A percentile compares a stretch with the other conserved stretches of the same genome.
Evolutionary conservation across 2,113 vertebrate species (phyloP).

Genomic region (Notarius quadriscutis): DNA sequence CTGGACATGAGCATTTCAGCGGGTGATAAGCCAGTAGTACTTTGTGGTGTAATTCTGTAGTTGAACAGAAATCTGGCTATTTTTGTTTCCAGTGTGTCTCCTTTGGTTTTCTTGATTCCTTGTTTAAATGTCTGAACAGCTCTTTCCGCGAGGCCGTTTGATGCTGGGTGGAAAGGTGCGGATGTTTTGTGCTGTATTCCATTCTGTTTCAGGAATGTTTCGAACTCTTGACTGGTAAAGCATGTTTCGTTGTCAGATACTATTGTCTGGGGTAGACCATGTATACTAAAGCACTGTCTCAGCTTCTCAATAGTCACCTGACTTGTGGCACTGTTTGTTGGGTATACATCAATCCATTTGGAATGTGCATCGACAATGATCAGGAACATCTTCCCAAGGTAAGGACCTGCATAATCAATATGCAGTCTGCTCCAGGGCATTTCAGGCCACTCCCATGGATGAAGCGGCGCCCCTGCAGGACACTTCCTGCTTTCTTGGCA

Average conservation of each 20-base stretch:
- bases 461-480: conserved; percentile 6
- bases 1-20: conserved; percentile 35
- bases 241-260: conserved; percentile 35
- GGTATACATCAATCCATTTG: conserved; percentile 34
- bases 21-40: conserved; percentile 17
- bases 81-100: conserved; percentile 11
- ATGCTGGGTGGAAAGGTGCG: conserved; percentile 25
- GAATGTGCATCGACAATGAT: conserved; percentile 27
- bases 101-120: conserved; percentile 16
- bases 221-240: conserved; percentile 18
- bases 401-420: conserved; percentile 39
- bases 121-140: conserved; percentile 41
- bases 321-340: conserved; percentile 2
- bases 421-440: conserved; percentile 36
- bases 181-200: conserved; percentile 39
- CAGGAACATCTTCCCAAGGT: conserved; percentile 35
- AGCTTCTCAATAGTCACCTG: conserved; percentile 33
- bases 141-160: conserved; percentile 28
- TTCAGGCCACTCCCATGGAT: conserved; percentile 32
- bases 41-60: conserved; percentile 38
- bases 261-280: conserved; percentile 4
- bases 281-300: too few relatives aligned
- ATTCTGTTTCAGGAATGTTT: conserved; percentile 25
- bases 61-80: conserved; percentile 25
- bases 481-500: conserved; percentile 34